phyloP scores from a whole-genome alignment of 2,797 vertebrate species.

The Pogonophryne albipinna region DNA sequence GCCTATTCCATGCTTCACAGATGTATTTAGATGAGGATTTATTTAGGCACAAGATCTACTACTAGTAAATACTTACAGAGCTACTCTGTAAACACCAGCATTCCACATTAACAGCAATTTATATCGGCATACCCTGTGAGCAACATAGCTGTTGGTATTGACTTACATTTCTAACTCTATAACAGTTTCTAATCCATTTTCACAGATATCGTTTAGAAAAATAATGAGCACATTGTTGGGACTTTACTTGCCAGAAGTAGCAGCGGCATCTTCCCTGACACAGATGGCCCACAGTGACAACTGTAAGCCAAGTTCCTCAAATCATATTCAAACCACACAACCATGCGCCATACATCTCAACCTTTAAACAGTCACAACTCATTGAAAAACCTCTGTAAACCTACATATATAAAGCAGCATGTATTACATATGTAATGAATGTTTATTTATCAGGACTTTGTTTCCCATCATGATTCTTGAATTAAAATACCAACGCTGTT shows the following conservation, averaged over 20 bases:
- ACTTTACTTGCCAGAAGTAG: conserved; percentile 48
- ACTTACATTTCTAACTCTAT: conserved; percentile 71
- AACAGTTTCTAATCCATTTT: conserved; percentile 67
- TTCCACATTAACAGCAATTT: conserved; percentile 70
- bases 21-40: conserved; percentile 72
- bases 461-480: background rate
- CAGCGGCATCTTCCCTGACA: conserved; percentile 54
- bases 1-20: conserved; percentile 59
- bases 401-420: background rate
- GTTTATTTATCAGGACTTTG: conserved; percentile 14
- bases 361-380: conserved; percentile 15
- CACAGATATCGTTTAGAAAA: conserved; percentile 61
- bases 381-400: conserved; percentile 16
- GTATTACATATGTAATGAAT: conserved; percentile 4
- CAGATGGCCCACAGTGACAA: conserved; percentile 65
- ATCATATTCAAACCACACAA: conserved; percentile 25
- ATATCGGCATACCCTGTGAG: conserved; percentile 52
- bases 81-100: conserved; percentile 69
- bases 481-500: conserved; percentile 11
- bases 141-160: conserved; percentile 67
- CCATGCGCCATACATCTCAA: conserved; percentile 14
- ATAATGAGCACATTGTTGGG: conserved; percentile 67
- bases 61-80: conserved; percentile 74
- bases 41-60: conserved; percentile 71
- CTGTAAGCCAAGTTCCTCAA: conserved; percentile 36